These are phyloP conservation scores for Fulmarus glacialis DNA, from an alignment of 2,113 vertebrate genomes.

Conservation along the genomic window DNA sequence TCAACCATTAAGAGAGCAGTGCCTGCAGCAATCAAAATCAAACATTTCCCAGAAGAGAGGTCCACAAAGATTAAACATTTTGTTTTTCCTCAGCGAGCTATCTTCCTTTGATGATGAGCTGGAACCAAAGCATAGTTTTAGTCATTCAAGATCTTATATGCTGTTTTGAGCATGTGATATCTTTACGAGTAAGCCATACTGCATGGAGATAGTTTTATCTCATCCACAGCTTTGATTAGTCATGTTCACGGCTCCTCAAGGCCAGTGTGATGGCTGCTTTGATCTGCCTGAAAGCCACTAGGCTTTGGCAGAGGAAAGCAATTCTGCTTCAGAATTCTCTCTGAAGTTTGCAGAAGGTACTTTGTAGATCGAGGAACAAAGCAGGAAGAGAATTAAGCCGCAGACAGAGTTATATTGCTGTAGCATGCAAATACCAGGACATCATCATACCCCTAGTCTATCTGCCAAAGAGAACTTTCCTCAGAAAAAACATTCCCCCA, in stretches of 20 bases:
- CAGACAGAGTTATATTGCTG: not conserved
- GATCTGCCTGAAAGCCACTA: constrained; percentile 4
- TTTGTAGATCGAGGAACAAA: constrained; percentile 2
- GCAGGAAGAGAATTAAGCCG: not conserved
- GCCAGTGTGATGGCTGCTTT: not conserved
- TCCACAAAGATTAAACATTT: not conserved
- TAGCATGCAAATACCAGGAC: not conserved
- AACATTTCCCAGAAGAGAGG: not conserved
- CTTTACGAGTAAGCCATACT: not conserved
- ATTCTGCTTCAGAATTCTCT: not conserved
- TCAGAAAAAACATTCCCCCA: not conserved
- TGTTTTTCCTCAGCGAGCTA: not conserved
- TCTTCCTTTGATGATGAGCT: not conserved
- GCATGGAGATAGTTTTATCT: not conserved
- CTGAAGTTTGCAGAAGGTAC: not conserved
- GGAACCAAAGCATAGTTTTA: not conserved
- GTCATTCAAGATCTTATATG: not conserved
- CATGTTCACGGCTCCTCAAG: not conserved
- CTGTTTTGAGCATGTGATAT: not conserved
- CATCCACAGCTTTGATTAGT: not conserved
- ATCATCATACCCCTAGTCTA: not conserved
- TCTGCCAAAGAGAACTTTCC: not conserved
- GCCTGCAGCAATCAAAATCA: not conserved
- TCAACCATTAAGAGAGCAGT: not conserved
- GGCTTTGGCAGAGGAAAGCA: constrained; percentile 20